Evolutionary conservation across 2,113 vertebrate genomes (phyloP).

Genomic region (Myanophis thanlyinensis): DNA sequence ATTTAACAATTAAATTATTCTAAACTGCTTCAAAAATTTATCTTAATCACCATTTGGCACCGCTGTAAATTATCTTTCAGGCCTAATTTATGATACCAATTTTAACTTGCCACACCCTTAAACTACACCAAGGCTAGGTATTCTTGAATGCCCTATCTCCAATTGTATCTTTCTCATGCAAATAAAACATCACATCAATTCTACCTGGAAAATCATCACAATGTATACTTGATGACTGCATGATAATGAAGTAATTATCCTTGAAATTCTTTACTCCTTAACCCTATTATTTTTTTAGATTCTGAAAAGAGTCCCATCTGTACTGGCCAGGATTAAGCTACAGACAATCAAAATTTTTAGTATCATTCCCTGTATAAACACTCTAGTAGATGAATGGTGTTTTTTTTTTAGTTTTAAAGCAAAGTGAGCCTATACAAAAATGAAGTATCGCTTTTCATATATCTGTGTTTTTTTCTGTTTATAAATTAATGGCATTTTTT

Average conservation of each 20-base stretch:
- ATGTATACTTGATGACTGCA: background rate
- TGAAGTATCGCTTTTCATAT: background rate
- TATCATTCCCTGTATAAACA: background rate
- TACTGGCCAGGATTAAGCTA: background rate
- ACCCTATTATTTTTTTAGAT: background rate
- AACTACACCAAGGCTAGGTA: background rate
- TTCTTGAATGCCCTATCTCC: background rate
- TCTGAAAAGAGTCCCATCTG: background rate
- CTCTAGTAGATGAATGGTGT: background rate
- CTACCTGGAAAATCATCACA: background rate
- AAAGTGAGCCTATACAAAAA: background rate
- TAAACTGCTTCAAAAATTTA: background rate
- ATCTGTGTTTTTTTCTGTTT: background rate
- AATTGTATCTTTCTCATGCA: background rate
- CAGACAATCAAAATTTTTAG: background rate
- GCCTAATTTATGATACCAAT: background rate
- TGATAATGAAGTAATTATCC: background rate
- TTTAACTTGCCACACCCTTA: background rate
- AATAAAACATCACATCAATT: background rate
- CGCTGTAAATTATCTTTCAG: background rate
- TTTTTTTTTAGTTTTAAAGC: background rate
- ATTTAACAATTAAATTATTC: background rate
- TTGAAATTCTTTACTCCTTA: background rate
- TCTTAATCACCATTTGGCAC: background rate
- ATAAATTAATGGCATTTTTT: background rate